Evolutionary conservation across 2,113 vertebrate genomes (phyloP), one percentile per base, ranked within the genome.

Genomic region (Centropus unirufus): DNA sequence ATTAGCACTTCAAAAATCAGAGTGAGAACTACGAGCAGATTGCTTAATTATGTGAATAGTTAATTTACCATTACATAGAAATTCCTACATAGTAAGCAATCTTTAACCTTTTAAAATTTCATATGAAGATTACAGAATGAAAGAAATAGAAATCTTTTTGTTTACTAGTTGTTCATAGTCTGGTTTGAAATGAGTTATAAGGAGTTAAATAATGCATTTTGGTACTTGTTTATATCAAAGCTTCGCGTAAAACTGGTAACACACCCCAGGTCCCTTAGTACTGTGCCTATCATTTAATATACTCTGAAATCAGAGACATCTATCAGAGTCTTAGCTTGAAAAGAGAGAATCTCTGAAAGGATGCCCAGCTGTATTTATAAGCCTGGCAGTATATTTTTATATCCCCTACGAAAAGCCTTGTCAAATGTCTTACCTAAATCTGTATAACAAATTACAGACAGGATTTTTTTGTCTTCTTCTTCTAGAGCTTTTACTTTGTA

Each of bases 1-100:
- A 97, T 93, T 96, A 97, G 69, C 96, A 95, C 93, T 96, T 97
- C 91, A 94, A 86, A 96, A 96, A 97, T 95, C 94, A 91, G 87
- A 79, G 27, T 66, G 46, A 92, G 72, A 95, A 95, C 59, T 90
- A 75, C 23, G 42, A 93, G 67, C 32, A 92, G 80, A 86, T 95
- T 87, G 51, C 80, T 92, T 97, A 97, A 97, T 96, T 96, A 92
- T 61, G 4, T 58, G 55, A 95, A 91, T 90, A 89, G 83, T 77
- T 97, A 95, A 96, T 96, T 96, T 95, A 58, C 52, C 72, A 62
- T 92, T 92, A 68, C 21, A 6, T 54, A 79, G 82, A 83, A 92
- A 89, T 86, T 92, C 68, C 90, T 92, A 76, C 74, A 70, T 86
- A 91, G 9, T 76, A 83, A 97, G 80, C 29, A 9, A 55, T 96